Base-by-base conservation (phyloP, 2,797 vertebrate species). In the Pseudochirops corinnae region DNA sequence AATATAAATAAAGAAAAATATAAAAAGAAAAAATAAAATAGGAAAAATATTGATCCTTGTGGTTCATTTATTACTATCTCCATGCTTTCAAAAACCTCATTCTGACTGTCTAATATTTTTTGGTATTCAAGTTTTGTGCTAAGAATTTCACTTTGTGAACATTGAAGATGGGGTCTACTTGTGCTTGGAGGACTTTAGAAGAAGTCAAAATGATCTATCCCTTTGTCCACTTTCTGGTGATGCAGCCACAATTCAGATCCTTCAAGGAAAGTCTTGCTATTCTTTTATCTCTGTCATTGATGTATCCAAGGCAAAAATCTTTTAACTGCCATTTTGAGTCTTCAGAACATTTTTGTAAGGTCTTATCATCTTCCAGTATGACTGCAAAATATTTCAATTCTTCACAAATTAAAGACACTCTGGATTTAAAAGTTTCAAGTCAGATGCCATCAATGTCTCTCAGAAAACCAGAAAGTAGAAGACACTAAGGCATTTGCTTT, bases 41-140 rank as follows among this genome's bases (percentile, higher is more conserved):
- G 46, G 46, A 52, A 52, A 52, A 52, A 52, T 91, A 97, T 39
- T 0, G 96, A 96, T 31, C 98, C 98, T 56, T 98, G 97, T 0
- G 98, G 95, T 11, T 98, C 98, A 0, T 99, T 98, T 56, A 98
- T 98, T 98, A 97, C 96, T 0, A 98, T 96, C 74, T 98, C 98
- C 98, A 98, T 39, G 91, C 4, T 96, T 62, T 95, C 95, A 60
- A 98, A 93, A n/a, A 98, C 94, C 55, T 94, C 95, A 5, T 87
- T 92, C 91, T 98, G 98, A 3, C 60, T 94, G 0, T 95, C 97
- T 56, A 98, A 3, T 93, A 98, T 96, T 92, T 96, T 57, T 94
- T 95, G 97, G 91, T 99, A 98, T 95, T 98, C n/a, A 31, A 98
- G 98, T 91, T 98, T 98, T 95, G 53, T 94, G 57, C 92, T 0